phyloP scores from a whole-genome alignment of 1,140 invertebrate genomes.

The Pseudoatta argentina region DNA sequence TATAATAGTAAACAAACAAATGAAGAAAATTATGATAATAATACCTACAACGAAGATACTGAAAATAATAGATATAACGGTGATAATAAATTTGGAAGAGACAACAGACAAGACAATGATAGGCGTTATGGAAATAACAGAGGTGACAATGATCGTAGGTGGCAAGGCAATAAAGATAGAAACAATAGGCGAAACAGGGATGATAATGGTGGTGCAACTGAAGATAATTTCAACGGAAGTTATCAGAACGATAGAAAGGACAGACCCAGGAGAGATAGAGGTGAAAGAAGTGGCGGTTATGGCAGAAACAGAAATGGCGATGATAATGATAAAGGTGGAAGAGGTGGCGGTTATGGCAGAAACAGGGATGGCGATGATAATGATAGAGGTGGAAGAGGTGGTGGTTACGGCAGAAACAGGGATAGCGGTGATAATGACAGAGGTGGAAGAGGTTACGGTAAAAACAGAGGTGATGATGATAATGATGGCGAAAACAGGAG shows the following conservation, averaged over 20 bases:
- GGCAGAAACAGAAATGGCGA: constrained; percentile 18
- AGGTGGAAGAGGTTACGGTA: constrained; percentile 53
- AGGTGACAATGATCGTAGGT: constrained; percentile 60
- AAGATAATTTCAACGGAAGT: constrained; percentile 60
- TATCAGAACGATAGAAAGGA: constrained; percentile 45
- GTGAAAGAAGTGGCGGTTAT: constrained; percentile 47
- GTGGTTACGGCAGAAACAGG: constrained; percentile 11
- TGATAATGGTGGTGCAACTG: constrained; percentile 39
- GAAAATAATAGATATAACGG: constrained; percentile 37
- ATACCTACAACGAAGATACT: neutral
- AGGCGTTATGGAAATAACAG: constrained; percentile 50
- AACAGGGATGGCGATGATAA: constrained; percentile 7
- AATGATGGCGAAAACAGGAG: neutral
- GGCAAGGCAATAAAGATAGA: constrained; percentile 59
- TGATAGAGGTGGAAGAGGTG: constrained; percentile 53
- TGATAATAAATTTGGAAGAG: constrained; percentile 52
- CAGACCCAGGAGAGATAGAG: constrained; percentile 51
- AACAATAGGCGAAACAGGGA: neutral
- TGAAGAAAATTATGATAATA: constrained; percentile 25
- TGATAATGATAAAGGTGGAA: constrained; percentile 42
- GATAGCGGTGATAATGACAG: constrained; percentile 15
- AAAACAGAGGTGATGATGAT: constrained; percentile 13
- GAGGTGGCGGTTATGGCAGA: neutral
- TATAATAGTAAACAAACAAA: neutral
- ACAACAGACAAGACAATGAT: constrained; percentile 57